Evolutionary conservation across 1,140 invertebrate genomes (phyloP), one percentile per base, ranked within the genome.

Genomic region (Teleopsis dalmanni): DNA sequence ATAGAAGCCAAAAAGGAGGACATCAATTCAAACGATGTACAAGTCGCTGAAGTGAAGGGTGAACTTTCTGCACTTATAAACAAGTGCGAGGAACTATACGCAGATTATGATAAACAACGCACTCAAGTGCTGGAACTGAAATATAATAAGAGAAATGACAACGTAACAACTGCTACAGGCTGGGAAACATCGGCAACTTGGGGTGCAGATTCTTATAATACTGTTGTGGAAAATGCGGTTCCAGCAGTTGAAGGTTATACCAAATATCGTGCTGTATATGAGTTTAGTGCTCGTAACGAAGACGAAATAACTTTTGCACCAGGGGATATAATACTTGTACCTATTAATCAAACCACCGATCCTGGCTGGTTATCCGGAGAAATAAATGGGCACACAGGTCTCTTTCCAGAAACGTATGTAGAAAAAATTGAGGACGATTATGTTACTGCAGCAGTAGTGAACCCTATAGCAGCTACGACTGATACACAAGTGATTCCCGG

Each of bases 401-500:
- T 94, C 91, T 98, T 98, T 74, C 95, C 96, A 4, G 91, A 96
- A 72, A 90, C 91, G 5, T 98, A 98, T 71, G 93, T 94, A 11
- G 90, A 96, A 64, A 81, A 82, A 23, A 70, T 92, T n/a, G 81
- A 82, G 53, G 68, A 58, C 0, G 62, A 55, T 10, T 21, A 26
- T 34, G 23, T 54, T 38, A 55, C 49, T 16, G 40, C 34, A 11
- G 31, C 33, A 13, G 23, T 19, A 25, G 51, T 47, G 7, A n/a
- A n/a, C n/a, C 27, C 18, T 16, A 14, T 31, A 14, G 27, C 50
- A 16, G 38, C 40, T 23, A 49, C 53, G 34, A 33, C 44, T 27
- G 33, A 42, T 29, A 21, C 33, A n/a, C 31, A 34, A 25, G n/a
- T n/a, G n/a, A 36, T 46, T 21, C 29, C 26, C 9, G 38, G 36